Percentiles rank a stretch among this genome's conserved stretches.
Conservation (phyloP, 2,888 invertebrate genomes). For the Caenorhabditis zanzibari region DNA sequence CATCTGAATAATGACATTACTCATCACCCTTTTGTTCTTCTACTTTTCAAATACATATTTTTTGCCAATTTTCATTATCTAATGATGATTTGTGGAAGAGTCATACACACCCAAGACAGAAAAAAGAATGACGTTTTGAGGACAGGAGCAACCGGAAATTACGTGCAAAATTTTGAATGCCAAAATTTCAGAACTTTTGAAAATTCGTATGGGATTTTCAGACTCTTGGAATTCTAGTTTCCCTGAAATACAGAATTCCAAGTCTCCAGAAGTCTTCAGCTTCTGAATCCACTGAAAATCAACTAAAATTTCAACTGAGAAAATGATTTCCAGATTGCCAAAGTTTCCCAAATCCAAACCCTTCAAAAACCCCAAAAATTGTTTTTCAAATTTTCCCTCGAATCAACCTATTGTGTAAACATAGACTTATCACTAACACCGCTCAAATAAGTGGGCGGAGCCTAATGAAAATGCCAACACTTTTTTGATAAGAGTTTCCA, state of each 20-base stretch:
- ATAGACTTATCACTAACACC: conserved; percentile 3
- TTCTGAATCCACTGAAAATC: too few relatives aligned
- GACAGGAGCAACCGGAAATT: background rate
- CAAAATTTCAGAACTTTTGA: background rate
- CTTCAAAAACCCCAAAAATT: background rate
- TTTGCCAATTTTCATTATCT: background rate
- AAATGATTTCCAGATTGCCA: too few relatives aligned
- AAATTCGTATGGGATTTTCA: background rate
- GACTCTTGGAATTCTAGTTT: too few relatives aligned
- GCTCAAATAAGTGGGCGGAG: background rate
- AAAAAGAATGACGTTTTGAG: background rate
- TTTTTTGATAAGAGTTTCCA: background rate
- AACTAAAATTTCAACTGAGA: too few relatives aligned
- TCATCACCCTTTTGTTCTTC: background rate
- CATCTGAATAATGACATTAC: too few relatives aligned
- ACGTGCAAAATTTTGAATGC: background rate
- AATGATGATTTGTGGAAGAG: conserved; percentile 1
- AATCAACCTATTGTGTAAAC: background rate
- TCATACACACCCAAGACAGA: background rate
- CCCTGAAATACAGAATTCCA: too few relatives aligned
- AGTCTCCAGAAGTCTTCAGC: too few relatives aligned
- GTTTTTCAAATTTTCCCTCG: background rate
- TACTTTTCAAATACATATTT: too few relatives aligned
- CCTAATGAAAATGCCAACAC: background rate
- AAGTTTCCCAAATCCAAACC: too few relatives aligned